These are phyloP conservation scores for Lucinisca nassula DNA, from an alignment of 2,888 invertebrate species.

Conservation along the genomic window DNA sequence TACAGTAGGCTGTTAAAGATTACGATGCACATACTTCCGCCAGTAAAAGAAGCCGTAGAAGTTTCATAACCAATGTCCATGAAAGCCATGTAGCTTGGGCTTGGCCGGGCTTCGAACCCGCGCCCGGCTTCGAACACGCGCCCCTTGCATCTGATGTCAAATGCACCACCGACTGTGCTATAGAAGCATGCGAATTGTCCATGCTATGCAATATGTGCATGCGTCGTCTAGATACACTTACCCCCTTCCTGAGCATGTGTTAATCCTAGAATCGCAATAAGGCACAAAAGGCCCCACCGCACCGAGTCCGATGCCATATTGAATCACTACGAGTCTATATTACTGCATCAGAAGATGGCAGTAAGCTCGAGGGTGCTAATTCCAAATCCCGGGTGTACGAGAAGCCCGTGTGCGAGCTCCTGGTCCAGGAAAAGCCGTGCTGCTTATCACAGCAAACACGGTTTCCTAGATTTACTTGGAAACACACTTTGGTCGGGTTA, in stretches of 20 bases:
- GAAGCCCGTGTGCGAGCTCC: conserved; percentile 65
- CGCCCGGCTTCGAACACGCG: too few species aligned
- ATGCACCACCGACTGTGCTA: not conserved
- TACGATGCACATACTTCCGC: too few species aligned
- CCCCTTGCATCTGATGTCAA: not conserved
- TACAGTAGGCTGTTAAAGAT: too few species aligned
- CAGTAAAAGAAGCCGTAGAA: too few species aligned
- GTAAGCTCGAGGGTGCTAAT: conserved; percentile 7
- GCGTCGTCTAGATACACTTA: conserved; percentile 32
- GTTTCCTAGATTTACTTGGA: conserved; percentile 43
- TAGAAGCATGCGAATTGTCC: too few species aligned
- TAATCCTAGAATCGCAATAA: conserved; percentile 58
- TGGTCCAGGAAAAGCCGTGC: conserved; percentile 64
- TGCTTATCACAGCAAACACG: conserved; percentile 64
- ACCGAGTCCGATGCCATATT: conserved; percentile 69
- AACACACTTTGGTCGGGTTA: not conserved
- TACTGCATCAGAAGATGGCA: conserved; percentile 60
- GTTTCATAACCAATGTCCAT: too few species aligned
- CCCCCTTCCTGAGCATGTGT: conserved; percentile 46
- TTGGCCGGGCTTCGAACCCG: too few species aligned
- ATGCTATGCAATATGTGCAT: too few species aligned
- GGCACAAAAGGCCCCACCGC: conserved; percentile 66
- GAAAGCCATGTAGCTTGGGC: too few species aligned
- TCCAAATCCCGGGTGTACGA: conserved; percentile 53
- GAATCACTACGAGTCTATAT: conserved; percentile 30